These are phyloP conservation scores for Xenentodon cancila DNA, from an alignment of 2,797 vertebrate genomes.

Conservation along the genomic window DNA sequence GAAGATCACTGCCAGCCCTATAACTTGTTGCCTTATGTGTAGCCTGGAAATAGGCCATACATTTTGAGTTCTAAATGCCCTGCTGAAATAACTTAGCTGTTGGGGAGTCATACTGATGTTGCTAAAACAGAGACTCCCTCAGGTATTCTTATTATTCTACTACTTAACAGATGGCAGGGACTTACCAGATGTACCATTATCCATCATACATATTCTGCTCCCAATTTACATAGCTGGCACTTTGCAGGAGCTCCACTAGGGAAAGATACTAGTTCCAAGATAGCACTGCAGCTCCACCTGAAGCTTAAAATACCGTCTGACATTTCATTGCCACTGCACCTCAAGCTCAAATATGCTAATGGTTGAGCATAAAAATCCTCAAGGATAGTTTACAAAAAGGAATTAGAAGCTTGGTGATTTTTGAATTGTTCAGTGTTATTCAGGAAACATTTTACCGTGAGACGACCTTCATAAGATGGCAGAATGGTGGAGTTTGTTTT, in stretches of 20 bases:
- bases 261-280: slow-evolving; percentile 56
- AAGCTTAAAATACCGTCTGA: slow-evolving; percentile 64
- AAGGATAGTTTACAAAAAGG: slow-evolving; percentile 28
- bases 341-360: slow-evolving; percentile 79
- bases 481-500: not conserved
- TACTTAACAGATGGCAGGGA: slow-evolving; percentile 75
- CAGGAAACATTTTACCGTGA: slow-evolving; percentile 15
- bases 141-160: slow-evolving; percentile 83
- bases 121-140: slow-evolving; percentile 77
- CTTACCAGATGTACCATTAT: slow-evolving; percentile 73
- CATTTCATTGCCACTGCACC: slow-evolving; percentile 71
- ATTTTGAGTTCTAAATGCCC: slow-evolving; percentile 74
- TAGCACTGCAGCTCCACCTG: slow-evolving; percentile 63
- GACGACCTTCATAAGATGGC: slow-evolving; percentile 11
- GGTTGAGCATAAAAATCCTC: slow-evolving; percentile 52
- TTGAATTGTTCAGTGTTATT: slow-evolving; percentile 43
- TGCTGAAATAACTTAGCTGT: slow-evolving; percentile 78
- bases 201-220: slow-evolving; percentile 78
- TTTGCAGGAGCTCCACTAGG: slow-evolving; percentile 57
- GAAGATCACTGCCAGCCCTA: slow-evolving; percentile 41
- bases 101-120: slow-evolving; percentile 78
- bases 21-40: slow-evolving; percentile 54
- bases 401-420: slow-evolving; percentile 39
- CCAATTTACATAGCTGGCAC: slow-evolving; percentile 71
- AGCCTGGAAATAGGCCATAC: slow-evolving; percentile 59